A percentile compares a stretch with the other conserved stretches of the same genome.
Conservation (phyloP, 2,888 invertebrate species). For the Ophion ventricosus region DNA sequence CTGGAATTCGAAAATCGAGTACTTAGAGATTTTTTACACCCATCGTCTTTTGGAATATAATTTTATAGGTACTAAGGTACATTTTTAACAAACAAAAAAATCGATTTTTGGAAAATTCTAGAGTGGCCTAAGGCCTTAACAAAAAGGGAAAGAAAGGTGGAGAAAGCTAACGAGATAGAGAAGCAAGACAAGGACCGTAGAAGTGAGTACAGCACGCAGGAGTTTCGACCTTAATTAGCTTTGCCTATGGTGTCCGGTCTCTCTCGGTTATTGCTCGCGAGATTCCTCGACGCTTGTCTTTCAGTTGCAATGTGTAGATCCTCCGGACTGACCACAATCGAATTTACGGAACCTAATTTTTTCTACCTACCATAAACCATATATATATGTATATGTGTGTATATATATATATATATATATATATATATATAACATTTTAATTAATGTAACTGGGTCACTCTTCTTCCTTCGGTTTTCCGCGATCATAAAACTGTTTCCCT, state of each 20-base stretch:
- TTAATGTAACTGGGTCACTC: slow-evolving; percentile 17
- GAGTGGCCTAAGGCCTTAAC: too few relatives aligned
- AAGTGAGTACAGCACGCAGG: slow-evolving; percentile 54
- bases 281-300: slow-evolving; percentile 59
- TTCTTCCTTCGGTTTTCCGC: too few relatives aligned
- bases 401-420: too few relatives aligned
- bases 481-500: too few relatives aligned
- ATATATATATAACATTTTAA: background rate
- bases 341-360: slow-evolving; percentile 10
- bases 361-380: too few relatives aligned
- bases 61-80: too few relatives aligned
- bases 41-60: too few relatives aligned
- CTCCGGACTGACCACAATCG: slow-evolving; percentile 30
- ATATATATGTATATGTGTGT: background rate
- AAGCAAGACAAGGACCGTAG: slow-evolving; percentile 30
- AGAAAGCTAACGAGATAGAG: slow-evolving; percentile 45
- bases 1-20: too few relatives aligned
- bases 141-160: slow-evolving; percentile 4
- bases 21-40: too few relatives aligned
- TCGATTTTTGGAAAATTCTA: too few relatives aligned
- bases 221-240: slow-evolving; percentile 66
- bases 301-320: slow-evolving; percentile 38
- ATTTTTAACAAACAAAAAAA: too few relatives aligned
- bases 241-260: slow-evolving; percentile 56
- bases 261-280: slow-evolving; percentile 56